phyloP scores from a whole-genome alignment of 1,140 invertebrate species.

The Drosophila takahashii region DNA sequence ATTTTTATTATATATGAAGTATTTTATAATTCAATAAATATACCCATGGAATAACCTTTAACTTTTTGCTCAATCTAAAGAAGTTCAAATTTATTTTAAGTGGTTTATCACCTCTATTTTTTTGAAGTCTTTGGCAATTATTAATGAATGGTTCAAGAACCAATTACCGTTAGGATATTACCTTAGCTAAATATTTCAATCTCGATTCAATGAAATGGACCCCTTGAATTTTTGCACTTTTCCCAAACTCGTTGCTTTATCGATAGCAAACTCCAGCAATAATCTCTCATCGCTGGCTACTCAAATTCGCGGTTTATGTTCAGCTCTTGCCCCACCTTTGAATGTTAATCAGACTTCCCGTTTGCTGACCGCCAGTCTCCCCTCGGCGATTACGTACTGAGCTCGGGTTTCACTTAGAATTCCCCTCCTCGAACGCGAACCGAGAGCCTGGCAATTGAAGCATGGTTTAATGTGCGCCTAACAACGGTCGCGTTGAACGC shows the following conservation, averaged over 20 bases:
- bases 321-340: conserved; percentile 33
- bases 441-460: conserved; percentile 16
- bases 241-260: conserved; percentile 2
- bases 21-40: too few relatives aligned
- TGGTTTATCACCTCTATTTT: too few relatives aligned
- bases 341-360: conserved; percentile 57
- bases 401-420: conserved; percentile 42
- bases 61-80: too few relatives aligned
- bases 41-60: too few relatives aligned
- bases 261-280: conserved; percentile 19
- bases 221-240: conserved; percentile 11
- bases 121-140: too few relatives aligned
- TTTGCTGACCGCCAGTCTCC: conserved; percentile 21
- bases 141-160: too few relatives aligned
- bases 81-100: too few relatives aligned
- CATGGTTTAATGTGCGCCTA: conserved; percentile 71
- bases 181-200: conserved; percentile 5
- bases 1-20: too few relatives aligned
- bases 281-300: conserved; percentile 49
- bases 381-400: conserved; percentile 18
- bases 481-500: conserved; percentile 55
- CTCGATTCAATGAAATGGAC: conserved; percentile 2
- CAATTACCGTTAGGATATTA: too few relatives aligned
- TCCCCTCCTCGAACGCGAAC: conserved; percentile 2
- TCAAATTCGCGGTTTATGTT: conserved; percentile 39